Evolutionary conservation across 2,113 vertebrate species (phyloP).

Genomic region (Tragelaphus imberbis): DNA sequence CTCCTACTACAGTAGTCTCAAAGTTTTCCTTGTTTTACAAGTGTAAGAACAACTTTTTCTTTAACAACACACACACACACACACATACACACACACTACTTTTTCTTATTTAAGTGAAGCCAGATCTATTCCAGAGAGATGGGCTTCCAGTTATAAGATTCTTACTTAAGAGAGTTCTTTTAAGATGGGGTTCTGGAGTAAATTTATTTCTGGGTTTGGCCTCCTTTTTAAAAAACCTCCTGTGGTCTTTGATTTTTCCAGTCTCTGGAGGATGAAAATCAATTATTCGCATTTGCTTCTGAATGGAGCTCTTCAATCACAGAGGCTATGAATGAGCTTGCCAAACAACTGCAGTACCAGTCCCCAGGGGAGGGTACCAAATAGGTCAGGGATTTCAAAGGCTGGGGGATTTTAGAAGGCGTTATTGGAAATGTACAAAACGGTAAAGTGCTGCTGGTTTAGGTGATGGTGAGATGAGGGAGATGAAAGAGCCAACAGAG

Average conservation of each 20-base stretch:
- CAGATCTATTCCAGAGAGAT: background rate
- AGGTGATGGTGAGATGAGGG: background rate
- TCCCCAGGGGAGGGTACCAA: background rate
- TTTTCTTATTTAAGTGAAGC: background rate
- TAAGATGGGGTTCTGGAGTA: background rate
- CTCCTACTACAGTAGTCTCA: background rate
- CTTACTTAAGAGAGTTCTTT: background rate
- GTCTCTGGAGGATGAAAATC: background rate
- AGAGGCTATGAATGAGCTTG: background rate
- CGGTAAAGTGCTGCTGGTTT: background rate
- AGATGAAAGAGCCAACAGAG: background rate
- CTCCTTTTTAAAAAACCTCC: background rate
- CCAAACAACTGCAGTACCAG: background rate
- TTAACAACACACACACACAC: background rate
- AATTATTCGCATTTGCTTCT: slow-evolving; percentile 31
- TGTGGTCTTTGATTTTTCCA: slow-evolving; percentile 34
- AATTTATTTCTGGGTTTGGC: slow-evolving; percentile 5
- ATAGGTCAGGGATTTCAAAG: slow-evolving; percentile 5
- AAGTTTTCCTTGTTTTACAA: background rate
- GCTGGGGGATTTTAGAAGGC: background rate
- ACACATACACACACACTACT: background rate
- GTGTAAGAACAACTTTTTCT: background rate
- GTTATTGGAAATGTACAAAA: background rate
- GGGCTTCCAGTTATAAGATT: background rate
- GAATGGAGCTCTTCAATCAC: slow-evolving; percentile 12